A percentile compares a stretch with the other conserved stretches of the same genome.
These are phyloP conservation scores for Labroides dimidiatus DNA, from an alignment of 2,797 vertebrate genomes.

Conservation along the genomic window DNA sequence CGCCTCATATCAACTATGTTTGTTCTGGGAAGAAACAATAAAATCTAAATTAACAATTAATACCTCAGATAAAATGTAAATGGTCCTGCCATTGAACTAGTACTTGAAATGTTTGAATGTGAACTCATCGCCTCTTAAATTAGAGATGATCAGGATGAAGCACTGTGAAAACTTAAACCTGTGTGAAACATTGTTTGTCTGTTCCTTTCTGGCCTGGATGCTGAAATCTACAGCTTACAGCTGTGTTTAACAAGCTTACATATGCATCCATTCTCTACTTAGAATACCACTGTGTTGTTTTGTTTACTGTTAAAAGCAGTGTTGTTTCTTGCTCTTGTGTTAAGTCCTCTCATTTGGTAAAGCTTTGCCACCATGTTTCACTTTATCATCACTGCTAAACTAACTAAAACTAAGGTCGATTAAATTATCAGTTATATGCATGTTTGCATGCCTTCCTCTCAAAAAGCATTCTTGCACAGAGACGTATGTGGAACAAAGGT, in stretches of 20 bases:
- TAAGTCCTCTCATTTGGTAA: background rate
- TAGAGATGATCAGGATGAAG: conserved; percentile 29
- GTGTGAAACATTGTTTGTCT: conserved; percentile 25
- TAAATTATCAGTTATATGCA: background rate
- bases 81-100: conserved; percentile 23
- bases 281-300: conserved; percentile 34
- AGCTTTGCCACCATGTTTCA: conserved; percentile 3
- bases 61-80: background rate
- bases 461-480: conserved; percentile 36
- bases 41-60: conserved; percentile 3
- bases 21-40: conserved; percentile 14
- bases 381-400: background rate
- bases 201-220: conserved; percentile 18
- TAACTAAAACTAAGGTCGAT: background rate
- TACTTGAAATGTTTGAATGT: conserved; percentile 46
- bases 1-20: background rate
- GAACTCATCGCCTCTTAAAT: conserved; percentile 61
- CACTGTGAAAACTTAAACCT: conserved; percentile 19
- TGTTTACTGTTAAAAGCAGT: conserved; percentile 32
- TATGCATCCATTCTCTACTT: conserved; percentile 11
- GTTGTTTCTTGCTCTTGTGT: conserved; percentile 32
- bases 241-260: conserved; percentile 15
- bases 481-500: conserved; percentile 27
- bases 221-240: conserved; percentile 6
- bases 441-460: conserved; percentile 1